Evolutionary conservation across 2,113 vertebrate genomes (phyloP).

Genomic region (Procavia capensis): DNA sequence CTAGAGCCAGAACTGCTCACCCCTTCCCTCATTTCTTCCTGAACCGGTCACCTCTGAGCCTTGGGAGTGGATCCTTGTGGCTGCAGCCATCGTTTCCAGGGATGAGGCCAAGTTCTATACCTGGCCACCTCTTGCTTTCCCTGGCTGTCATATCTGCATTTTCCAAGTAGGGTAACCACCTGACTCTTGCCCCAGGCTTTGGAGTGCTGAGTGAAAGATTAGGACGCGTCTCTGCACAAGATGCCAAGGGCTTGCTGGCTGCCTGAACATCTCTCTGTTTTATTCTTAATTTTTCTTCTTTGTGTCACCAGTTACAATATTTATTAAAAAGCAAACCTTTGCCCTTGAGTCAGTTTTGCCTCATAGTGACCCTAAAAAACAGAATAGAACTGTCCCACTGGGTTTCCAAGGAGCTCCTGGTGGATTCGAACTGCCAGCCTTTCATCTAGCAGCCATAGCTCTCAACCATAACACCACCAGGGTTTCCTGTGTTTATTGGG

Average conservation of each 20-base stretch:
- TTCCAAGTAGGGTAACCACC: not conserved
- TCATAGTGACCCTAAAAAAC: too few species aligned
- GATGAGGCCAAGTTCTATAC: not conserved
- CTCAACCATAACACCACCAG: too few species aligned
- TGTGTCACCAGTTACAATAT: not conserved
- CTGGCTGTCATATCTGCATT: slow-evolving; percentile 1
- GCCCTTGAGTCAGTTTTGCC: too few species aligned
- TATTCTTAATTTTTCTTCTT: not conserved
- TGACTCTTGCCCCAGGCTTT: not conserved
- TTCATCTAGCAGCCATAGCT: too few species aligned
- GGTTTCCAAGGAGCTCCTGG: too few species aligned
- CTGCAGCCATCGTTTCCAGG: not conserved
- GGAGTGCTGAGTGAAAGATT: not conserved
- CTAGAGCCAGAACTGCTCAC: too few species aligned
- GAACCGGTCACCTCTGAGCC: not conserved
- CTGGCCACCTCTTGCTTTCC: not conserved
- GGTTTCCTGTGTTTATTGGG: slow-evolving; percentile 52
- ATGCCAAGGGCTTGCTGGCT: not conserved
- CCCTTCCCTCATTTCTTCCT: not conserved
- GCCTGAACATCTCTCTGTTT: too few species aligned
- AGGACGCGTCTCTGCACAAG: rapidly evolving
- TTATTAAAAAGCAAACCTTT: too few species aligned
- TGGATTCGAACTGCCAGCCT: too few species aligned
- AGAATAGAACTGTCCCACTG: too few species aligned
- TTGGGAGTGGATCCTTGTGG: not conserved